phyloP scores from a whole-genome alignment of 2,113 vertebrate species.

The Psilopogon haemacephalus region DNA sequence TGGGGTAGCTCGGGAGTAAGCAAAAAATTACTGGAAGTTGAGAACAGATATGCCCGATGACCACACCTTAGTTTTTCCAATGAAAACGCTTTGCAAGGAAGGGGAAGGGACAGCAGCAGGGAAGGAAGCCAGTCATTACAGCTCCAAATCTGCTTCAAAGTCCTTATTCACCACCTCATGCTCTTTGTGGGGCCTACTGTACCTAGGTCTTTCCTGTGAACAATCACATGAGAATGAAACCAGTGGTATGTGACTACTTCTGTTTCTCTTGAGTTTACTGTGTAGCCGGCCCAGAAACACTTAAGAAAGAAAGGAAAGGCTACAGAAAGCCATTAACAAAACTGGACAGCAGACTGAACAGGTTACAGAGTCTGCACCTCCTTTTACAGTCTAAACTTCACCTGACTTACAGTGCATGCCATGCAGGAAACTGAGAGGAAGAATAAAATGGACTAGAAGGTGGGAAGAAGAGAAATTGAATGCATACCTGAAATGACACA shows the following conservation, averaged over 20 bases:
- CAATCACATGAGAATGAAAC: not conserved
- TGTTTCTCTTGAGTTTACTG: not conserved
- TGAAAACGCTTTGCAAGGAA: slow-evolving; percentile 52
- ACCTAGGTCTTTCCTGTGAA: slow-evolving; percentile 42
- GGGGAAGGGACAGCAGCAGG: slow-evolving; percentile 63
- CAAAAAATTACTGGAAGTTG: slow-evolving; percentile 71
- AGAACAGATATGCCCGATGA: slow-evolving; percentile 37
- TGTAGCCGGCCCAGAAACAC: not conserved
- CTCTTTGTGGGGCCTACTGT: not conserved
- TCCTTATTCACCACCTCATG: slow-evolving; percentile 15
- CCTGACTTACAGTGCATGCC: not conserved
- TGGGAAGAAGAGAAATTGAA: not conserved
- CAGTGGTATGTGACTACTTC: not conserved
- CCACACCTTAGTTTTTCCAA: slow-evolving; percentile 67
- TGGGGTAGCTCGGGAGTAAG: not conserved
- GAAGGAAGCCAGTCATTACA: slow-evolving; percentile 58
- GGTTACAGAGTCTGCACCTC: not conserved
- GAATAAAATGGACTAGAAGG: not conserved
- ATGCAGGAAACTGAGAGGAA: not conserved
- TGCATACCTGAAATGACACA: not conserved
- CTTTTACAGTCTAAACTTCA: not conserved
- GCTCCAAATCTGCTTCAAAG: slow-evolving; percentile 26
- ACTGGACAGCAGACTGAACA: not conserved
- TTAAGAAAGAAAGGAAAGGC: not conserved
- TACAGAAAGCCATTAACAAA: not conserved